These are phyloP conservation scores for Romanomermis culicivorax DNA, from an alignment of 2,888 invertebrate genomes.

Conservation along the genomic window DNA sequence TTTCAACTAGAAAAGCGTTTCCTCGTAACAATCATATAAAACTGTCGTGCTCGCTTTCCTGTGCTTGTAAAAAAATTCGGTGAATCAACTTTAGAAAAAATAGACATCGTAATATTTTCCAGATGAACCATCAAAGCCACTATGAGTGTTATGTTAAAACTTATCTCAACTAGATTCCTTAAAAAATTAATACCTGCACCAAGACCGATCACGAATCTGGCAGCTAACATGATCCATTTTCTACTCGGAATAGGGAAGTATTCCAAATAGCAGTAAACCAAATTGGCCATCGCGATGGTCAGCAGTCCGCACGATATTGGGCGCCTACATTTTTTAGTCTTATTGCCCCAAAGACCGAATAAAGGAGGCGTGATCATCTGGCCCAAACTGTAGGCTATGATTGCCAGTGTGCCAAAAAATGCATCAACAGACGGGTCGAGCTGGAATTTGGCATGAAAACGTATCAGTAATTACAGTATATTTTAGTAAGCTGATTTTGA, in stretches of 20 bases:
- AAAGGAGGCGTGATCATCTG: background rate
- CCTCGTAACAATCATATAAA: too few relatives aligned
- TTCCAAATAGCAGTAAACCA: background rate
- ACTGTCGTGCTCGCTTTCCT: too few relatives aligned
- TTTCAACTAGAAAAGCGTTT: too few relatives aligned
- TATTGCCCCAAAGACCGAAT: background rate
- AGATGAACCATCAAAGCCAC: too few relatives aligned
- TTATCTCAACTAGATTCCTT: too few relatives aligned
- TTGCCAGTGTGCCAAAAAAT: background rate
- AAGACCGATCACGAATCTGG: background rate
- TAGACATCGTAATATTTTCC: too few relatives aligned
- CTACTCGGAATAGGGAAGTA: background rate
- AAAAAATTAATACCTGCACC: background rate
- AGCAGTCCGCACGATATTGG: background rate
- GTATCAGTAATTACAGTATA: too few relatives aligned
- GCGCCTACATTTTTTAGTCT: background rate
- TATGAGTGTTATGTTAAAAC: too few relatives aligned
- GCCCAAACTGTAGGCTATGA: background rate
- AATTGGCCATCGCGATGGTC: background rate
- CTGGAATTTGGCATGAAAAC: too few relatives aligned
- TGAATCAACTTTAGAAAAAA: too few relatives aligned
- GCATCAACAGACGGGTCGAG: background rate
- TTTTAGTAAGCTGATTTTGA: too few relatives aligned
- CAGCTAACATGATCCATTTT: background rate
- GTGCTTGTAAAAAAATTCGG: too few relatives aligned